A percentile compares a stretch with the other conserved stretches of the same genome.
phyloP scores from a whole-genome alignment of 2,797 vertebrate species.

The Phoebastria nigripes region DNA sequence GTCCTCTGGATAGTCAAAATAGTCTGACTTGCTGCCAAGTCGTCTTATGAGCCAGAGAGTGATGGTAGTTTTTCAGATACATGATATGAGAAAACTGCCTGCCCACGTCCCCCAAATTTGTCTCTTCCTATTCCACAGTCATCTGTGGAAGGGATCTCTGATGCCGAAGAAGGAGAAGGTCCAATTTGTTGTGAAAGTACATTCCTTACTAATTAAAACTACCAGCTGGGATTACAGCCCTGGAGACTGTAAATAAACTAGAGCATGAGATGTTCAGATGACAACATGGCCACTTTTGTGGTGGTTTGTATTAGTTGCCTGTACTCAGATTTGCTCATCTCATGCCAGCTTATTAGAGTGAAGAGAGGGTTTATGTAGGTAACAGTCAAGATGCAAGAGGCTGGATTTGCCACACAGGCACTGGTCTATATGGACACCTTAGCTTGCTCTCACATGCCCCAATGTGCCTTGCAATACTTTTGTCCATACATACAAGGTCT shows the following conservation, averaged over 20 bases:
- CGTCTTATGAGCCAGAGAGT: not conserved
- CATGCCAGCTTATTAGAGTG: not conserved
- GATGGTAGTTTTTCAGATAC: constrained; percentile 29
- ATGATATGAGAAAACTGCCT: constrained; percentile 4
- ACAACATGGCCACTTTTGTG: not conserved
- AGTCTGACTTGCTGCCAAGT: constrained; percentile 29
- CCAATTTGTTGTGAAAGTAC: constrained; percentile 45
- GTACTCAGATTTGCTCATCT: constrained; percentile 3
- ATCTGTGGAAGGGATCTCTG: constrained; percentile 20
- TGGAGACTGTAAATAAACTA: constrained; percentile 34
- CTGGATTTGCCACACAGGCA: not conserved
- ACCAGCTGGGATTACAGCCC: constrained; percentile 40
- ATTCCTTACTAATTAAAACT: constrained; percentile 34
- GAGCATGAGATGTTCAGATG: constrained; percentile 38
- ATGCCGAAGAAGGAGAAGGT: constrained; percentile 31
- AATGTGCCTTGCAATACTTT: not conserved
- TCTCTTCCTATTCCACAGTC: constrained; percentile 28
- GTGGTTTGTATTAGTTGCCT: not conserved
- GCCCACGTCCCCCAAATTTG: not conserved
- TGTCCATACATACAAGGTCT: not conserved
- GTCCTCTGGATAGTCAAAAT: constrained; percentile 13
- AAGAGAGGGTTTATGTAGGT: not conserved
- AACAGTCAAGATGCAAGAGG: not conserved
- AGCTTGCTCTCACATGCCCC: not conserved
- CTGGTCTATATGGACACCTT: not conserved